These are phyloP conservation scores for Reinhardtius hippoglossoides DNA, from an alignment of 2,113 vertebrate species.

Conservation along the genomic window DNA sequence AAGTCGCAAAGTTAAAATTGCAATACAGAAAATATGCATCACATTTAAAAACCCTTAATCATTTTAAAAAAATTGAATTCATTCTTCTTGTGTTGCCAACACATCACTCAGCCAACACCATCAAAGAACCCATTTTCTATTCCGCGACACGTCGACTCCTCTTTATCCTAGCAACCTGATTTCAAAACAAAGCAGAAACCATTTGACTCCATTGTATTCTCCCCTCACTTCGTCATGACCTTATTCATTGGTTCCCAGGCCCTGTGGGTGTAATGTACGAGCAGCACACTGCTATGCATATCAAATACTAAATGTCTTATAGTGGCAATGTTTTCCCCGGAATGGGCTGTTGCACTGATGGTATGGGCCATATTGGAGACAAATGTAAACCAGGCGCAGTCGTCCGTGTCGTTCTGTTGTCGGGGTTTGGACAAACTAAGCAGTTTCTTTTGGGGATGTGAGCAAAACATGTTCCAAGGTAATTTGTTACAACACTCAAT, in stretches of 20 bases:
- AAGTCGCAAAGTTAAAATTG: no score
- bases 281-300: slow-evolving; percentile 21
- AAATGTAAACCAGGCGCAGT: background rate
- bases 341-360: background rate
- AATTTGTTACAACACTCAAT: no score
- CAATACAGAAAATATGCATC: no score
- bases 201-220: slow-evolving; percentile 69
- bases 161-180: slow-evolving; percentile 61
- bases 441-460: background rate
- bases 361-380: background rate
- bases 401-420: background rate
- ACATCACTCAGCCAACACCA: slow-evolving; percentile 56
- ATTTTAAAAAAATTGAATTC: no score
- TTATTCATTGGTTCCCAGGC: slow-evolving; percentile 61
- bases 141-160: slow-evolving; percentile 60
- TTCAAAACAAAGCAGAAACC: slow-evolving; percentile 70
- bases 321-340: background rate
- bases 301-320: slow-evolving; percentile 29
- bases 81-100: slow-evolving; percentile 30
- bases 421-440: slow-evolving; percentile 17
- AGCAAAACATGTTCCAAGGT: no score
- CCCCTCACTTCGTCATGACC: slow-evolving; percentile 56
- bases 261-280: slow-evolving; percentile 51
- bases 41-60: no score
- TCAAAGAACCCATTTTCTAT: slow-evolving; percentile 65